Percentiles rank a stretch among this genome's conserved stretches.
These are phyloP conservation scores for Catocala fraxini DNA, from an alignment of 2,888 invertebrate species.

Conservation along the genomic window DNA sequence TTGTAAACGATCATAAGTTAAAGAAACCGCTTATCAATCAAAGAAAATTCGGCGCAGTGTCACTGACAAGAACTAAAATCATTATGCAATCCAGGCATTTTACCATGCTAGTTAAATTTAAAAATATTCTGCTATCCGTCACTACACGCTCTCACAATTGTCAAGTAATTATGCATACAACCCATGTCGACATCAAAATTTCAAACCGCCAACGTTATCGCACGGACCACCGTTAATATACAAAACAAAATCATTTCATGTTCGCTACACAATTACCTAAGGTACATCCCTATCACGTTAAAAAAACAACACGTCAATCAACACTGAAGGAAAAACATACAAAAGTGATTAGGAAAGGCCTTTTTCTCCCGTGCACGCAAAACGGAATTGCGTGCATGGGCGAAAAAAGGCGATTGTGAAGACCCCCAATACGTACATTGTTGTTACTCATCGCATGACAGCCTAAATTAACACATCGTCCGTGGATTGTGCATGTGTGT, in stretches of 20 bases:
- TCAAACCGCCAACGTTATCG: neutral
- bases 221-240: neutral
- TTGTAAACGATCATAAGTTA: no score
- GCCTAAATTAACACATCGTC: slow-evolving; percentile 82
- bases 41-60: no score
- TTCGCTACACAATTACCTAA: slow-evolving; percentile 1
- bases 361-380: slow-evolving; percentile 50
- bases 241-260: slow-evolving; percentile 7
- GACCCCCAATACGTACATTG: slow-evolving; percentile 61
- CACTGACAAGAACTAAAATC: no score
- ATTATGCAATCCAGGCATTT: no score
- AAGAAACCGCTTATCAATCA: no score
- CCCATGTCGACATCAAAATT: no score
- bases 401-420: slow-evolving; percentile 47
- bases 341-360: slow-evolving; percentile 41
- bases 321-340: slow-evolving; percentile 34
- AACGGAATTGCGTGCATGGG: slow-evolving; percentile 55
- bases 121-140: no score
- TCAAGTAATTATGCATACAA: no score
- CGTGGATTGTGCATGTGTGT: slow-evolving; percentile 51
- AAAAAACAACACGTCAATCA: slow-evolving; percentile 36
- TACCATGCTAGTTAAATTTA: no score
- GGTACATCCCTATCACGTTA: slow-evolving; percentile 17
- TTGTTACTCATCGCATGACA: slow-evolving; percentile 83
- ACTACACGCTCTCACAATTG: no score